Evolutionary conservation across 2,113 vertebrate species (phyloP).

Genomic region (Thalassarche chlororhynchos): DNA sequence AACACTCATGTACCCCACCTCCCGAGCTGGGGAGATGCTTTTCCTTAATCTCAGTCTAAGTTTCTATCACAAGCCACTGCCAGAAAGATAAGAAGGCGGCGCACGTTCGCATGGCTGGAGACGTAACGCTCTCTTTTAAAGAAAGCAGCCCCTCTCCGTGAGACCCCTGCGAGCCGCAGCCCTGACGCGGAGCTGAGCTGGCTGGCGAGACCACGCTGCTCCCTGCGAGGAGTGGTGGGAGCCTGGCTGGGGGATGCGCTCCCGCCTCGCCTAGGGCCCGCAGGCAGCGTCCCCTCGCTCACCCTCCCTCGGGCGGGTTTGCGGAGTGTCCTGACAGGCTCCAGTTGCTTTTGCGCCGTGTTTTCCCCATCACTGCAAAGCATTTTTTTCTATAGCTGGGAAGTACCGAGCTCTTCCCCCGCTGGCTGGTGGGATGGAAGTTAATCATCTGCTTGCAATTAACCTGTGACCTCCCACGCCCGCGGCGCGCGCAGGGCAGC

Average conservation of each 20-base stretch:
- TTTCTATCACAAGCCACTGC: background rate
- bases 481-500: background rate
- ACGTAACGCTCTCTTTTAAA: accelerated
- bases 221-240: no score
- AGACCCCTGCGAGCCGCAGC: background rate
- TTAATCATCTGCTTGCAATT: background rate
- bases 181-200: background rate
- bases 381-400: background rate
- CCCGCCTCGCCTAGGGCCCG: no score
- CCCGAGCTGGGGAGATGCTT: background rate
- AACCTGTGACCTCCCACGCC: background rate
- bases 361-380: background rate
- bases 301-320: background rate
- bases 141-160: background rate
- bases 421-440: background rate
- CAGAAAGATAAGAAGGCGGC: background rate
- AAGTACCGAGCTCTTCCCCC: accelerated
- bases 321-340: accelerated
- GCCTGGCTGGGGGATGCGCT: background rate
- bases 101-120: accelerated
- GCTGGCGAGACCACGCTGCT: no score
- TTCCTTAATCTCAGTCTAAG: background rate
- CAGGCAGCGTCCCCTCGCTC: background rate
- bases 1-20: accelerated
- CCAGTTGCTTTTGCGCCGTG: accelerated